phyloP scores from a whole-genome alignment of 2,888 invertebrate species.

The Cataglyphis livida region DNA sequence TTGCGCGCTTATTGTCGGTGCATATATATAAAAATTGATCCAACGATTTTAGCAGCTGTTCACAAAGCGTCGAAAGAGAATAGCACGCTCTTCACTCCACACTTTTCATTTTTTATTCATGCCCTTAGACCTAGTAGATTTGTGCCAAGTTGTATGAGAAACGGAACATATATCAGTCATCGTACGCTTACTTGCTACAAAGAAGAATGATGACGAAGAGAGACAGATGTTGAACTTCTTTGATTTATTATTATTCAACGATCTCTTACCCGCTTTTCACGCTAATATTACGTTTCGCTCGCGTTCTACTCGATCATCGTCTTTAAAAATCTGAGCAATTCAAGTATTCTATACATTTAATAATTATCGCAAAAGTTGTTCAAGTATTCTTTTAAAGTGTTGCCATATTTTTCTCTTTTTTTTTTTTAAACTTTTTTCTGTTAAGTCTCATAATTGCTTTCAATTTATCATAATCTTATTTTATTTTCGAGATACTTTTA shows the following conservation, averaged over 20 bases:
- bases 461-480: neutral
- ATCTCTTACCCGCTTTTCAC: conserved; percentile 20
- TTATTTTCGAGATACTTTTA: neutral
- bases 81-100: conserved; percentile 50
- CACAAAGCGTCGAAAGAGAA: conserved; percentile 53
- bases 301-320: conserved; percentile 41
- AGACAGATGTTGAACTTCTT: conserved; percentile 53
- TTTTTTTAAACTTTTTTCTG: neutral
- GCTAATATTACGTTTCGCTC: conserved; percentile 10
- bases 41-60: conserved; percentile 34
- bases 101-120: conserved; percentile 66
- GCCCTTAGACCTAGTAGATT: conserved; percentile 60
- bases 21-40: conserved; percentile 64
- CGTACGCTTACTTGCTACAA: conserved; percentile 49
- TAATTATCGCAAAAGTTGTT: neutral
- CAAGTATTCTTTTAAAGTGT: neutral
- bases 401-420: neutral
- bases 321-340: conserved; percentile 32
- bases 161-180: conserved; percentile 40
- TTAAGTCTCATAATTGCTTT: neutral
- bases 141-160: conserved; percentile 57
- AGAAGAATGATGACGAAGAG: conserved; percentile 56
- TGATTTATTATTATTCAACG: conserved; percentile 52
- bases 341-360: conserved; percentile 19
- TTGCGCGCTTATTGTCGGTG: neutral